Percentiles rank a stretch among this genome's conserved stretches.
Conservation (phyloP, 2,888 invertebrate species). For the Aphidoletes aphidimyza region DNA sequence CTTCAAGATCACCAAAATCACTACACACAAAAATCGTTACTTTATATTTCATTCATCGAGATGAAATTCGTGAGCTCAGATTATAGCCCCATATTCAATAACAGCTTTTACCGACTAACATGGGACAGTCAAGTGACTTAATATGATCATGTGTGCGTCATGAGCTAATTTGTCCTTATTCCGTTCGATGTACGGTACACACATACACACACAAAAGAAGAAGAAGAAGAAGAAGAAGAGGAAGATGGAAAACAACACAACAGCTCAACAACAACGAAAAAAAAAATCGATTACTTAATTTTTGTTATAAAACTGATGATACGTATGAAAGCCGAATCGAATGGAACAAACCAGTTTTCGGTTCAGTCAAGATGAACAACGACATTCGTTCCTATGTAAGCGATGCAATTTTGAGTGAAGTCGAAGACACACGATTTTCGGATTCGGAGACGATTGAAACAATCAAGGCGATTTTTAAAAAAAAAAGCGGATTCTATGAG, state of each 20-base stretch:
- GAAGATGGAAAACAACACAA: not conserved
- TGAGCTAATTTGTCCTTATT: slow-evolving; percentile 47
- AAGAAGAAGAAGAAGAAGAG: not conserved
- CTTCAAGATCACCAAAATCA: slow-evolving; percentile 27
- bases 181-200: too few species aligned
- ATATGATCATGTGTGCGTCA: slow-evolving; percentile 39
- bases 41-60: not conserved
- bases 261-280: not conserved
- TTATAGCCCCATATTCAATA: slow-evolving; percentile 15
- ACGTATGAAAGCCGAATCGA: slow-evolving; percentile 35
- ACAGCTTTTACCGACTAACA: not conserved
- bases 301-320: slow-evolving; percentile 41
- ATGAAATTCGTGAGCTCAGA: not conserved
- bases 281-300: slow-evolving; percentile 46
- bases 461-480: slow-evolving; percentile 23
- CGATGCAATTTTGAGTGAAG: not conserved
- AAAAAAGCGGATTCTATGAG: slow-evolving; percentile 25
- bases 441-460: slow-evolving; percentile 8
- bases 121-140: slow-evolving; percentile 2
- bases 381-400: not conserved
- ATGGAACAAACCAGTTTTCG: slow-evolving; percentile 12
- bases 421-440: not conserved
- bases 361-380: not conserved
- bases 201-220: not conserved
- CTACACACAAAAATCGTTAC: not conserved